phyloP scores from a whole-genome alignment of 2,888 invertebrate species.

The Cheilosia variabilis region DNA sequence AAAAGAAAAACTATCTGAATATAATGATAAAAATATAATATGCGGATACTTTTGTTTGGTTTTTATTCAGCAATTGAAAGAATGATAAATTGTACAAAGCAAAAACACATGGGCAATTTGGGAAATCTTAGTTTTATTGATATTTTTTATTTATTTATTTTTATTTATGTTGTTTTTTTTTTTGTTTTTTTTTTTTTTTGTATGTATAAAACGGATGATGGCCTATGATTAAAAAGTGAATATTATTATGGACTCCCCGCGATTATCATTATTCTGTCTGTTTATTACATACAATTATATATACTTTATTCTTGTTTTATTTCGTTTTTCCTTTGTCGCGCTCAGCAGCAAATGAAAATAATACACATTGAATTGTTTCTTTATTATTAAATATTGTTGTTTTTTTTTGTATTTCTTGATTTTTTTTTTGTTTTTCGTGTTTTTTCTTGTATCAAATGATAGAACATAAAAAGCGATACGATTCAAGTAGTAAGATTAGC shows the following conservation, averaged over 20 bases:
- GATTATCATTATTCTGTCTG: conserved; percentile 70
- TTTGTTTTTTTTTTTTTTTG: conserved; percentile 31
- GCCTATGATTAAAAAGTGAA: conserved; percentile 74
- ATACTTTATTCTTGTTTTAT: conserved; percentile 54
- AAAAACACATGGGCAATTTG: conserved; percentile 71
- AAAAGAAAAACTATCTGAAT: conserved; percentile 50
- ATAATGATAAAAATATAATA: conserved; percentile 34
- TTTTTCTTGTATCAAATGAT: conserved; percentile 72
- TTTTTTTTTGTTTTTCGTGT: conserved; percentile 27
- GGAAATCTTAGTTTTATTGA: conserved; percentile 70
- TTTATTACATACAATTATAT: conserved; percentile 75
- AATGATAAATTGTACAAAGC: conserved; percentile 56
- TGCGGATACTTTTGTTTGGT: conserved; percentile 11
- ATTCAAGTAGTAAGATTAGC: conserved; percentile 76
- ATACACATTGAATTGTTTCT: conserved; percentile 71
- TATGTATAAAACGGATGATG: conserved; percentile 75
- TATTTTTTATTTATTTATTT: conserved; percentile 35
- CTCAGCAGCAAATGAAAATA: conserved; percentile 75
- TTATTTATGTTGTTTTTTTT: conserved; percentile 8
- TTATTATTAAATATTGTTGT: conserved; percentile 72
- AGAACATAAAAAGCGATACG: conserved; percentile 75
- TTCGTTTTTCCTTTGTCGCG: conserved; percentile 73
- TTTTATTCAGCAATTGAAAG: conserved; percentile 23
- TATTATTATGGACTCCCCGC: conserved; percentile 74
- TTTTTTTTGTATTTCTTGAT: conserved; percentile 57